Percentiles rank a stretch among this genome's conserved stretches.
phyloP scores from a whole-genome alignment of 92 coral and sea anemone species.

The Epizoanthus illoricatus region DNA sequence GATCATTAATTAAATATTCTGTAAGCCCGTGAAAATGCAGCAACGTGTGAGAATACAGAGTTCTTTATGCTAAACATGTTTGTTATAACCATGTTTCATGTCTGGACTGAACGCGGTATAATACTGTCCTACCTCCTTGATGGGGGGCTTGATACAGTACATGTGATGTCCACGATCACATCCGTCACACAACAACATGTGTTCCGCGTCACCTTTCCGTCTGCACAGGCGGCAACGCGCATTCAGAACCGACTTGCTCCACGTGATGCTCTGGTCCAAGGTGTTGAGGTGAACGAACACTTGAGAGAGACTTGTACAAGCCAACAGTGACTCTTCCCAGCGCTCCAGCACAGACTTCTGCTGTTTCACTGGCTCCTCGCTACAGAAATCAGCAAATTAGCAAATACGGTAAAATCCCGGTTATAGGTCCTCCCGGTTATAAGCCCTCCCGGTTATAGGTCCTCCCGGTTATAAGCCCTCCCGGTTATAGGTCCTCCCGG shows the following conservation, averaged over 20 bases:
- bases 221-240: constrained; percentile 95
- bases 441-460: no score
- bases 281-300: constrained; percentile 95
- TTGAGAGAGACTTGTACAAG: constrained; percentile 88
- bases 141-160: constrained; percentile 97
- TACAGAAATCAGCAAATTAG: background rate
- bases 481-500: no score
- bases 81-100: no score
- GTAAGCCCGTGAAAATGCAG: no score
- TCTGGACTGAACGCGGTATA: no score
- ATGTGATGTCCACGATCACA: constrained; percentile 99
- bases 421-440: no score
- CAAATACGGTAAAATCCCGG: background rate
- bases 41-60: no score
- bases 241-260: constrained; percentile 97
- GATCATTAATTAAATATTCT: no score
- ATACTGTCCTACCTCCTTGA: constrained; percentile 77
- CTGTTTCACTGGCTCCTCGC: constrained; percentile 57
- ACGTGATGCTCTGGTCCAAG: constrained; percentile 83
- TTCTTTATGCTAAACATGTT: no score
- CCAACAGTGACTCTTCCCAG: constrained; percentile 92
- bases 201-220: constrained; percentile 95
- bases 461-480: no score
- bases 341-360: constrained; percentile 87
- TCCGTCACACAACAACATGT: constrained; percentile 96